Evolutionary conservation across 2,113 vertebrate genomes (phyloP), one percentile per base, ranked within the genome.

Genomic region (Prinia subflava): DNA sequence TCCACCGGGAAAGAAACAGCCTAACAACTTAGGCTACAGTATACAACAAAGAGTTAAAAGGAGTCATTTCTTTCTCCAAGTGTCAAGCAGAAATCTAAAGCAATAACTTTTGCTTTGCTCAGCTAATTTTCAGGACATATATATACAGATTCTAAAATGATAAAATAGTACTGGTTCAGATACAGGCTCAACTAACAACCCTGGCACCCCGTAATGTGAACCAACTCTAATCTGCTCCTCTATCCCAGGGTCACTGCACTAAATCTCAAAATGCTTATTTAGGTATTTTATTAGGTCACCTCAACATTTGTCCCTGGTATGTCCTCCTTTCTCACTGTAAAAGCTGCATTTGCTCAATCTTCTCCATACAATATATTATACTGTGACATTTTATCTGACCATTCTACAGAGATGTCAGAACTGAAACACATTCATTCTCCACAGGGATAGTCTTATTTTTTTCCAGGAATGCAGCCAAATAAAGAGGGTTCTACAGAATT

Each of bases 401-500:
- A 23, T 56, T 69, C 37, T 31, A 83, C 33, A 59, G 42, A 90
- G 59, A 93, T 15, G 39, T 27, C 39, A 41, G 68, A 41, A 75
- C 73, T 52, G 64, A 77, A 90, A 90, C 33, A 76, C 10, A 42
- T 22, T 80, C 25, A 16, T 71, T 78, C 73, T 57, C 88, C 85
- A 53, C 31, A 53, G 71, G 57, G 15, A 76, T 13, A 80, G 18
- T 15, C 49, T 73, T 64, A 30, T 25, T 94, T 94, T 93, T 85
- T 53, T 41, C 85, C 92, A 95, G 78, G 67, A 94, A 90, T 0
- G 0, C 8, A 80, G 90, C 68, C 90, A 95, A 91, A 82, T 60
- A 84, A 87, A 90, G 39, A 83, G 15, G 2, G 24, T 9, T 80
- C 59, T 74, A 14, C 0, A 80, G 63, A 55, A n/a, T n/a, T n/a